phyloP scores from a whole-genome alignment of 2,888 invertebrate species.

The Trichopoda pennipes region DNA sequence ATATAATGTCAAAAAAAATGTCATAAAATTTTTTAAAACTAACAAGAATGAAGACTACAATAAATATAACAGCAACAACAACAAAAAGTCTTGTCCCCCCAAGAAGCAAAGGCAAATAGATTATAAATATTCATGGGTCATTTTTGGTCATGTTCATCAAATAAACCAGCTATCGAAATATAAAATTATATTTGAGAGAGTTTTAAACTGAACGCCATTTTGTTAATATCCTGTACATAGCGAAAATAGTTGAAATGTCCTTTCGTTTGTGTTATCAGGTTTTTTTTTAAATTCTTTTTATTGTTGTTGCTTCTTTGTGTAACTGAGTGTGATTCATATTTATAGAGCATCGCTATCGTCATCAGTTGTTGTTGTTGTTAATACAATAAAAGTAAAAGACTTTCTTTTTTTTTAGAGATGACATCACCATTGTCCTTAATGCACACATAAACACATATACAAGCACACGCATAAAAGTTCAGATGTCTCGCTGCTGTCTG shows the following conservation, averaged over 20 bases:
- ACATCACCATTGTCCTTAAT: conserved; percentile 36
- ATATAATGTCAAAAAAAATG: too few species aligned
- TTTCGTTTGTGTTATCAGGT: conserved; percentile 13
- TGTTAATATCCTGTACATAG: conserved; percentile 10
- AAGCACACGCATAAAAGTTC: not conserved
- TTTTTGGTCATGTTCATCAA: not conserved
- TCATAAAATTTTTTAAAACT: too few species aligned
- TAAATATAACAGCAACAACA: too few species aligned
- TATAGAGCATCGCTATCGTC: conserved; percentile 9
- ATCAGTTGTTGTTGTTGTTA: not conserved
- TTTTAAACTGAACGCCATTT: not conserved
- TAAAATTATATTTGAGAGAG: not conserved
- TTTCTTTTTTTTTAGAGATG: conserved; percentile 32
- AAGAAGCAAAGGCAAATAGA: not conserved
- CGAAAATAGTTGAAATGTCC: conserved; percentile 12
- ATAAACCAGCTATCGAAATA: too few species aligned
- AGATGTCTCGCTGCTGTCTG: conserved; percentile 62
- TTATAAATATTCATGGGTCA: not conserved
- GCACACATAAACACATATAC: not conserved
- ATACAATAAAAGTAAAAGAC: not conserved
- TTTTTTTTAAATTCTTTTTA: not conserved
- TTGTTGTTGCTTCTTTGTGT: not conserved
- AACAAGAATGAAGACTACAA: too few species aligned
- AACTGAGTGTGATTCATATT: conserved; percentile 40
- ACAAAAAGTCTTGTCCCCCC: not conserved